Conservation (phyloP, 2,113 vertebrate species). For the Turnix velox region DNA sequence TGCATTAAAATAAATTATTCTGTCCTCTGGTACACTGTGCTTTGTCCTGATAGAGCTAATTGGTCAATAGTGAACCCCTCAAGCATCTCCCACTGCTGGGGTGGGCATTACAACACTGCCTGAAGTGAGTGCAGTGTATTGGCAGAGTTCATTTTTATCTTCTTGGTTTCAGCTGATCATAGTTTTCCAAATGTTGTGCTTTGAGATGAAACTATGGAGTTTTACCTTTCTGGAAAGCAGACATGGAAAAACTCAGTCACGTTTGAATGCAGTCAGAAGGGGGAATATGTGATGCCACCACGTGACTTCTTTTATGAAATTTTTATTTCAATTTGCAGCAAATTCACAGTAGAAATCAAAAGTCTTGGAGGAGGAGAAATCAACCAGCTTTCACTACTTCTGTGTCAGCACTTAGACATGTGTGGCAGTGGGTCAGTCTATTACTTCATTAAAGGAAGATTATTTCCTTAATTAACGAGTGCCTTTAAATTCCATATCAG, state of each 20-base stretch:
- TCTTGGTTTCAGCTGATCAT: background rate
- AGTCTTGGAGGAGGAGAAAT: background rate
- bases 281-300: background rate
- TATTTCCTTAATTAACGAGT: background rate
- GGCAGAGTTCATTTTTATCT: background rate
- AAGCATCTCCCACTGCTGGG: background rate
- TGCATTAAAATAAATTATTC: background rate
- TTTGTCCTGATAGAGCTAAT: background rate
- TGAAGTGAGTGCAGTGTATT: background rate
- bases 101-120: background rate
- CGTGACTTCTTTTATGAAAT: background rate
- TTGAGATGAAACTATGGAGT: background rate
- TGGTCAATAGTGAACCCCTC: background rate
- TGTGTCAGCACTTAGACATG: accelerated
- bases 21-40: background rate
- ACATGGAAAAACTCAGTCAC: background rate
- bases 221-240: background rate
- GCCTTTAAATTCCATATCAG: background rate
- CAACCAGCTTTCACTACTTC: background rate
- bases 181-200: background rate
- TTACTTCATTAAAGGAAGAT: background rate
- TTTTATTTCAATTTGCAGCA: background rate
- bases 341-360: background rate
- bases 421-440: background rate
- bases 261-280: background rate